phyloP scores from a whole-genome alignment of 1,140 invertebrate genomes.

The Drosophila littoralis region DNA sequence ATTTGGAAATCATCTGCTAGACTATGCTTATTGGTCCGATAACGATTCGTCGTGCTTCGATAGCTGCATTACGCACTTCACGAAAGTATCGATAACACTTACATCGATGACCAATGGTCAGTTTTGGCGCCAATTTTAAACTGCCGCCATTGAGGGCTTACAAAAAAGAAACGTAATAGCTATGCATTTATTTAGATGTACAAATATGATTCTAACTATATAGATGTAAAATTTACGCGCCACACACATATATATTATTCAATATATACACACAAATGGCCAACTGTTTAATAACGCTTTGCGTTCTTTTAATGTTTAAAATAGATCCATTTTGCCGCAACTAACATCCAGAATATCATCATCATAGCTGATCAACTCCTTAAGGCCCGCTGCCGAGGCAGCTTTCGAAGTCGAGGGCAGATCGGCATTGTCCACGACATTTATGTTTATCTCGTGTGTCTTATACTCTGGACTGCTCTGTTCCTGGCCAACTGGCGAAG shows the following conservation, averaged over 20 bases:
- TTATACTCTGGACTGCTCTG: slow-evolving; percentile 87
- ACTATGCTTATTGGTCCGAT: slow-evolving; percentile 28
- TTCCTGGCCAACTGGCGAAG: slow-evolving; percentile 90
- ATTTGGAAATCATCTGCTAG: slow-evolving; percentile 45
- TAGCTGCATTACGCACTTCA: slow-evolving; percentile 5
- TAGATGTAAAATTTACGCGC: slow-evolving; percentile 41
- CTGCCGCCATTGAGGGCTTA: not conserved
- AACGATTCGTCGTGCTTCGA: slow-evolving; percentile 11
- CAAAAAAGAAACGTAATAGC: slow-evolving; percentile 45
- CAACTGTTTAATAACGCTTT: slow-evolving; percentile 50
- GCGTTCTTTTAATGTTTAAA: slow-evolving; percentile 84
- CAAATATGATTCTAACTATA: slow-evolving; percentile 76
- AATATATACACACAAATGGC: slow-evolving; percentile 32
- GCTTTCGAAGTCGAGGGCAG: slow-evolving; percentile 73
- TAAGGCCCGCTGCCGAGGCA: slow-evolving; percentile 56
- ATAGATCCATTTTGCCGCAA: slow-evolving; percentile 90
- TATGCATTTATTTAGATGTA: slow-evolving; percentile 76
- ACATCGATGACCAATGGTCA: not conserved
- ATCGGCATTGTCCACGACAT: slow-evolving; percentile 84
- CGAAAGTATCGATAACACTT: slow-evolving; percentile 1
- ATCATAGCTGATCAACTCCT: slow-evolving; percentile 85
- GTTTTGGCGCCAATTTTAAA: slow-evolving; percentile 6
- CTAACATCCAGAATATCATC: slow-evolving; percentile 90
- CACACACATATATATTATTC: slow-evolving; percentile 16
- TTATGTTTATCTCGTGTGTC: slow-evolving; percentile 86